Evolutionary conservation across 30 jellyfish, hydroid and myxozoan species (phyloP).

Genomic region (Calvadosia cruxmelitensis): DNA sequence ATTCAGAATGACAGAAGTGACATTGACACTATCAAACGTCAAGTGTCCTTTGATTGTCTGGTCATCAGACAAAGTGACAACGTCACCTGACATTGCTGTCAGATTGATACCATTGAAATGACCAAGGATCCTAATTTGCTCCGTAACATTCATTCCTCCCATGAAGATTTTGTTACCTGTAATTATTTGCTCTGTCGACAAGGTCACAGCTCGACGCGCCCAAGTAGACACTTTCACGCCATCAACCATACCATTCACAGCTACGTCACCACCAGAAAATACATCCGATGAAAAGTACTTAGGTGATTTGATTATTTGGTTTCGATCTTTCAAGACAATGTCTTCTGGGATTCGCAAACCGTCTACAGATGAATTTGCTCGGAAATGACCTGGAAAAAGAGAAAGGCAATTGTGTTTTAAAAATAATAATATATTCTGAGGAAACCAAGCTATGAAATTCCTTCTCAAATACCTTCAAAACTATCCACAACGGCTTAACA

Average conservation of each 20-base stretch:
- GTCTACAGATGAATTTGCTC: conserved; percentile 39
- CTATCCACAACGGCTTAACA: no score
- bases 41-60: conserved; percentile 32
- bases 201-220: conserved; percentile 14
- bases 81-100: conserved; percentile 19
- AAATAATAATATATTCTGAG: no score
- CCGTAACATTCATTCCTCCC: conserved; percentile 24
- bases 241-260: conserved; percentile 58
- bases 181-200: conserved; percentile 8
- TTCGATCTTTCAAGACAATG: conserved; percentile 41
- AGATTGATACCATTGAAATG: conserved; percentile 27
- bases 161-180: conserved; percentile 21
- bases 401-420: no score
- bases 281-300: conserved; percentile 33
- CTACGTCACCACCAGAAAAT: conserved; percentile 15
- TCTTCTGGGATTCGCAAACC: conserved; percentile 48
- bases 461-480: no score
- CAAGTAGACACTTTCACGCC: conserved; percentile 46
- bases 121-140: conserved; percentile 14
- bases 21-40: conserved; percentile 6
- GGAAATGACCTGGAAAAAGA: background rate
- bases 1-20: conserved; percentile 23
- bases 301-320: conserved; percentile 49
- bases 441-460: no score
- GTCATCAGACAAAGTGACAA: conserved; percentile 34